phyloP scores from a whole-genome alignment of 53 echinoderm and acorn worm species.

The Temnopleurus reevesii region DNA sequence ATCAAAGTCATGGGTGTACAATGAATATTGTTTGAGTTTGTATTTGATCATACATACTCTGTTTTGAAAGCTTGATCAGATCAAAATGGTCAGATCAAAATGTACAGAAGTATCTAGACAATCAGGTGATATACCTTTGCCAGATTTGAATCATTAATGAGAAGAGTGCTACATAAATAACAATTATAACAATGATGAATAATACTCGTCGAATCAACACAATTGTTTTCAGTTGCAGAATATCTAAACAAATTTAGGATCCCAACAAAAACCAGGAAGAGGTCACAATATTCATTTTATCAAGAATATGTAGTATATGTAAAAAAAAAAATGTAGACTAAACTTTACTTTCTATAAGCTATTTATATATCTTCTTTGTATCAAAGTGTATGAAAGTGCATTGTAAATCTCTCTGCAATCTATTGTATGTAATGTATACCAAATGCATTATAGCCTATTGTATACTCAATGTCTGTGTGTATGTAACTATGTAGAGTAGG shows the following conservation, averaged over 20 bases:
- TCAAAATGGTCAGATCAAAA: no score
- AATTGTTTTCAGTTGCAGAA: no score
- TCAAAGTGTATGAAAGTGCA: constrained; percentile 59
- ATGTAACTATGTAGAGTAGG: constrained; percentile 38
- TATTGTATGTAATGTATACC: constrained; percentile 43
- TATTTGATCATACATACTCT: no score
- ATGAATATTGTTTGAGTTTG: no score
- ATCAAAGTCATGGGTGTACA: no score
- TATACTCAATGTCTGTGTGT: constrained; percentile 41
- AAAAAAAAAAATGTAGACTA: not conserved
- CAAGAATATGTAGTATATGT: constrained; percentile 49
- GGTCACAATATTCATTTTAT: constrained; percentile 43
- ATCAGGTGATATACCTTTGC: no score
- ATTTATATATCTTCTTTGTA: constrained; percentile 55
- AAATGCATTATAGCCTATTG: constrained; percentile 2
- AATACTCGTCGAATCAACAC: no score
- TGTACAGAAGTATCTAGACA: no score
- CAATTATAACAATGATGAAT: no score
- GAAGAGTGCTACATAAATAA: no score
- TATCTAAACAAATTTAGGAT: not conserved
- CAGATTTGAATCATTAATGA: no score
- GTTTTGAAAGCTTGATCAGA: no score
- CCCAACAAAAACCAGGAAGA: not conserved
- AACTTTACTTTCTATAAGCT: constrained; percentile 50
- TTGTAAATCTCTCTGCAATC: constrained; percentile 55